phyloP scores from a whole-genome alignment of 2,797 vertebrate species.

The Aselliscus stoliczkanus region DNA sequence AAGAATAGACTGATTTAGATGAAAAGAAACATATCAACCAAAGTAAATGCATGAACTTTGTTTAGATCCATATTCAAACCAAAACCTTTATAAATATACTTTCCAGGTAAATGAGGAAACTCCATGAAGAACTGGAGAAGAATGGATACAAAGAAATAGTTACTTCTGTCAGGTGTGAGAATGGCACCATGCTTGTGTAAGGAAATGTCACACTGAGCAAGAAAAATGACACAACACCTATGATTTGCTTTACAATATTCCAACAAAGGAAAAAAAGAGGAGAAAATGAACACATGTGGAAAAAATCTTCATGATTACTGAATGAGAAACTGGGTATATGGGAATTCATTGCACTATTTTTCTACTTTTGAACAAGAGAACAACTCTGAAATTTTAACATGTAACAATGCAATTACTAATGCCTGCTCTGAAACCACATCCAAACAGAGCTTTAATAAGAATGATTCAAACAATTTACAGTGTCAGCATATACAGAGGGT shows the following conservation, averaged over 20 bases:
- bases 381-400: neutral
- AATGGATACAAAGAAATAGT: neutral
- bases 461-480: neutral
- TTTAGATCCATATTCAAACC: neutral
- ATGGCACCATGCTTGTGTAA: neutral
- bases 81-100: neutral
- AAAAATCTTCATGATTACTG: neutral
- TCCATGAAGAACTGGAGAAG: fast-evolving
- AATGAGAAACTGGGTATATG: neutral
- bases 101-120: neutral
- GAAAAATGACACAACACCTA: neutral
- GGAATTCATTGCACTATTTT: neutral
- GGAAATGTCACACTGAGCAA: neutral
- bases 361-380: neutral
- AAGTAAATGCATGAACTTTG: neutral
- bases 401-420: neutral
- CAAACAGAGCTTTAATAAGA: neutral
- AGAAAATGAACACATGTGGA: neutral
- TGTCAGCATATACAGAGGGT: neutral
- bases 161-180: neutral
- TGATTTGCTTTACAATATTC: neutral
- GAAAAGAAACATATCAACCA: neutral
- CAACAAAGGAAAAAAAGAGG: neutral
- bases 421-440: neutral
- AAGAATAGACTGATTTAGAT: neutral